Conservation (phyloP, 2,113 vertebrate genomes). For the Litocranius walleri region DNA sequence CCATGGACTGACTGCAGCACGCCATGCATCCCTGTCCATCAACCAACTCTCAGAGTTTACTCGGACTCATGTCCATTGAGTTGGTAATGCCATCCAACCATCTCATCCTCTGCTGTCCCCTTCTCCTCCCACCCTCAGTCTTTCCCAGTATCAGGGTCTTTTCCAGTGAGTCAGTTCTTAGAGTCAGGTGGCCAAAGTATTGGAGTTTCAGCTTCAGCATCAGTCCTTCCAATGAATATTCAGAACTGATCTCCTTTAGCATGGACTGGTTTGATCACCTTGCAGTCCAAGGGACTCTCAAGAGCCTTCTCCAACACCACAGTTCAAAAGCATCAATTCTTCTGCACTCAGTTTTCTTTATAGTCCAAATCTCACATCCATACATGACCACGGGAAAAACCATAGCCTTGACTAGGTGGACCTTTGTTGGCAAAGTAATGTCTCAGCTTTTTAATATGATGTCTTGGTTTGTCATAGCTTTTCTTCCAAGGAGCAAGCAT, state of each 20-base stretch:
- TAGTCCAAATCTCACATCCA: not conserved
- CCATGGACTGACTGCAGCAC: not conserved
- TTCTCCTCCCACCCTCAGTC: not conserved
- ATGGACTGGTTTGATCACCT: not conserved
- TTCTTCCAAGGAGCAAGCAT: not conserved
- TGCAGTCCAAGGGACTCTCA: not conserved
- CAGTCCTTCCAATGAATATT: not conserved
- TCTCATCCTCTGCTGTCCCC: not conserved
- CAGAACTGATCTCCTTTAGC: not conserved
- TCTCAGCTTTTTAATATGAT: not conserved
- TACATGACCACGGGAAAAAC: not conserved
- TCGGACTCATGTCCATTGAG: not conserved
- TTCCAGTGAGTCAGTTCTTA: not conserved
- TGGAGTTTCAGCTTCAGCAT: not conserved
- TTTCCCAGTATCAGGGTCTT: not conserved
- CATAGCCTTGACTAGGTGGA: not conserved
- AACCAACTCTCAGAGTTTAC: not conserved
- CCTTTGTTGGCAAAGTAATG: not conserved
- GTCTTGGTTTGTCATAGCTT: too few species aligned
- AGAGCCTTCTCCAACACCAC: not conserved
- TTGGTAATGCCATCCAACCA: not conserved
- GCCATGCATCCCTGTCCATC: not conserved
- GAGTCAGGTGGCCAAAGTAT: not conserved
- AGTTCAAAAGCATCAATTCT: not conserved
- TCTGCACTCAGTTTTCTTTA: not conserved